Conservation (phyloP, 2,797 vertebrate genomes). For the Nannoperca obscura region DNA sequence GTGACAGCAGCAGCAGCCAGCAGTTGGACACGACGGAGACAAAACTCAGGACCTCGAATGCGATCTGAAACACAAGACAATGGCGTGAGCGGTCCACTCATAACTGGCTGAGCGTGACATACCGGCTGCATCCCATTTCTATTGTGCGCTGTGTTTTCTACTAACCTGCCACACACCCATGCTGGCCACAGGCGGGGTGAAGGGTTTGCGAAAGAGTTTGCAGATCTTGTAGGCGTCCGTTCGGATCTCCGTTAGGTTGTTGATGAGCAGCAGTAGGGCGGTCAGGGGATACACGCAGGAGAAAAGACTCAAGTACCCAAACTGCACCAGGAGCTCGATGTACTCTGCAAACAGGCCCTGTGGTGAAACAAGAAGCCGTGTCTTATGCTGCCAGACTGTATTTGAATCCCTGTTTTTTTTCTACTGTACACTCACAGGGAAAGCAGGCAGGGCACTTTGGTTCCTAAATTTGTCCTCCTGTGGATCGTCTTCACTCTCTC, state of each 20-base stretch:
- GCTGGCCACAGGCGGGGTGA: slow-evolving; percentile 78
- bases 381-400: not conserved
- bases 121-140: not conserved
- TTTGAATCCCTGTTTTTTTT: too few relatives aligned
- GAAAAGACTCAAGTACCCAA: slow-evolving; percentile 90
- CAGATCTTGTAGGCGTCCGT: slow-evolving; percentile 88
- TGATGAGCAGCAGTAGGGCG: slow-evolving; percentile 85
- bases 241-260: slow-evolving; percentile 89
- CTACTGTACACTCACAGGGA: slow-evolving; percentile 76
- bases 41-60: slow-evolving; percentile 87
- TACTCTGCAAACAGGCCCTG: slow-evolving; percentile 89
- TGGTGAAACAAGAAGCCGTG: not conserved
- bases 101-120: not conserved
- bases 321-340: slow-evolving; percentile 90
- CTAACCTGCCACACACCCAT: slow-evolving; percentile 90
- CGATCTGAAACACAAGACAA: slow-evolving; percentile 71
- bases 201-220: slow-evolving; percentile 87
- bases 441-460: slow-evolving; percentile 79
- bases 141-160: not conserved
- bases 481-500: slow-evolving; percentile 80
- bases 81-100: not conserved
- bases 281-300: slow-evolving; percentile 89
- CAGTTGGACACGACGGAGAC: slow-evolving; percentile 88
- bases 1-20: slow-evolving; percentile 87
- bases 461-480: slow-evolving; percentile 85